Conservation (phyloP, 2,888 invertebrate species). For the Ochlodes sylvanus region DNA sequence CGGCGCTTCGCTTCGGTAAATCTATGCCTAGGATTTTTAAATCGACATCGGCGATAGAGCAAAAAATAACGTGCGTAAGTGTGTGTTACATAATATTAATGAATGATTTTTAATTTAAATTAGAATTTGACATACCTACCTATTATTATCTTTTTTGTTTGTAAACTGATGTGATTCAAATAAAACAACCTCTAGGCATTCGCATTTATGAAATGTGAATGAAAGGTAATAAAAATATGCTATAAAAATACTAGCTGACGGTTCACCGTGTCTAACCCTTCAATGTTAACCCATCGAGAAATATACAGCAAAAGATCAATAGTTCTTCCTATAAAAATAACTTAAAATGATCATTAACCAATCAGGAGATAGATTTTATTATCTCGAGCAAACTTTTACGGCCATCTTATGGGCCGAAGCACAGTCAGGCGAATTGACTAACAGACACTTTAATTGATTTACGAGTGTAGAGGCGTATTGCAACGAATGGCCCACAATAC, state of each 20-base stretch:
- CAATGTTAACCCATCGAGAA: conserved; percentile 34
- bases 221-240: neutral
- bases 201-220: too few relatives aligned
- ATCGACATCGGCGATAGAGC: too few relatives aligned
- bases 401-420: conserved; percentile 40
- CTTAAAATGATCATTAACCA: conserved; percentile 50
- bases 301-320: conserved; percentile 47
- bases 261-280: neutral
- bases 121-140: too few relatives aligned
- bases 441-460: conserved; percentile 36
- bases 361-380: conserved; percentile 56
- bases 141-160: too few relatives aligned
- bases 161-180: too few relatives aligned
- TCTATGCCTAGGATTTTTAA: too few relatives aligned
- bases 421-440: conserved; percentile 30
- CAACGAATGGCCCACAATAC: conserved; percentile 22
- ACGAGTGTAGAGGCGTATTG: conserved; percentile 7
- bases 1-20: too few relatives aligned
- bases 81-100: too few relatives aligned
- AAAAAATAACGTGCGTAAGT: too few relatives aligned
- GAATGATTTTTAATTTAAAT: too few relatives aligned
- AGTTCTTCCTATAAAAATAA: conserved; percentile 48
- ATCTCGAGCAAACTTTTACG: conserved; percentile 53
- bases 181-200: too few relatives aligned
- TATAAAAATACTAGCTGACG: neutral